phyloP scores from a whole-genome alignment of 2,113 vertebrate genomes.

The Sebastes schlegelii region DNA sequence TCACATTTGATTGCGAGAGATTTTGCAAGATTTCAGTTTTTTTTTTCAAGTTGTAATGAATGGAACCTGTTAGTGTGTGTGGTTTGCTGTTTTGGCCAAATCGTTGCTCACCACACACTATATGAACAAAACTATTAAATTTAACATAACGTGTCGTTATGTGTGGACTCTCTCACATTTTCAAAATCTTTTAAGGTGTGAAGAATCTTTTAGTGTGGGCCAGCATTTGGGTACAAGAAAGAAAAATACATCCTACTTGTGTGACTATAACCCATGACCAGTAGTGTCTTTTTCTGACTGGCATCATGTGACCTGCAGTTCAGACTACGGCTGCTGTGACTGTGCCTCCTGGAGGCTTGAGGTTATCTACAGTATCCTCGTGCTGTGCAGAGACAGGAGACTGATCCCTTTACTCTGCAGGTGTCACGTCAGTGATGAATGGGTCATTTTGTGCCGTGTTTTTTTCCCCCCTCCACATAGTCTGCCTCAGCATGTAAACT shows the following conservation, averaged over 20 bases:
- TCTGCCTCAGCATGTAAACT: conserved; percentile 12
- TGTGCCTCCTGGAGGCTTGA: neutral
- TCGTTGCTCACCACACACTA: no score
- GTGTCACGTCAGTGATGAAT: conserved; percentile 24
- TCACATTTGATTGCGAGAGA: no score
- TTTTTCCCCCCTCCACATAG: neutral
- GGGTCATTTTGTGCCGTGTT: neutral
- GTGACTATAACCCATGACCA: neutral
- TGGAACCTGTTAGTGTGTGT: no score
- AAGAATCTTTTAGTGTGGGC: no score
- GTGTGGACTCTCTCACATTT: no score
- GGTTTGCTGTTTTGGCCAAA: no score
- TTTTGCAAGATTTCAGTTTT: no score
- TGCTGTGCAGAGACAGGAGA: neutral
- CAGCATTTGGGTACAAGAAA: neutral
- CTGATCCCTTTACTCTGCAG: conserved; percentile 14
- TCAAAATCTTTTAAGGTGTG: no score
- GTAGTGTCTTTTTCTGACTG: neutral
- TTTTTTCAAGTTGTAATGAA: no score
- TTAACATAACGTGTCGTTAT: no score
- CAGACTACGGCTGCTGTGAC: neutral
- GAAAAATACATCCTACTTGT: neutral
- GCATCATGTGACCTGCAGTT: neutral
- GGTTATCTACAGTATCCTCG: neutral
- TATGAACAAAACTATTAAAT: no score